phyloP scores from a whole-genome alignment of 92 coral and sea anemone genomes.

The Paramuricea clavata region DNA sequence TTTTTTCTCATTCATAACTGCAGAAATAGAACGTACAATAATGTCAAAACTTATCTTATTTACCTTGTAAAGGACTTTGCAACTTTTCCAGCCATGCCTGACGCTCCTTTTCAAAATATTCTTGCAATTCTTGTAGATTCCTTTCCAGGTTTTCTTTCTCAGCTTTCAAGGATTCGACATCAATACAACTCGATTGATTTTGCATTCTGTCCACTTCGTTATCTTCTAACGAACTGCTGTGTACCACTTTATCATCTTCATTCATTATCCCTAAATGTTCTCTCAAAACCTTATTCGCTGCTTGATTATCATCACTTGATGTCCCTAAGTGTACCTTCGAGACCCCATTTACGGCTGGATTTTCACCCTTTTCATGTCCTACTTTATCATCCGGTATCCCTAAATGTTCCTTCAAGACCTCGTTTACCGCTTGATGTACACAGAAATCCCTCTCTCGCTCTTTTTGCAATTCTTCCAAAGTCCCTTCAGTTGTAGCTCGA shows the following conservation, averaged over 20 bases:
- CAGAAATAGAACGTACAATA: slow-evolving; percentile 37
- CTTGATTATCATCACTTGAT: not conserved
- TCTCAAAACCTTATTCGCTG: not conserved
- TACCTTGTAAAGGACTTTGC: slow-evolving; percentile 61
- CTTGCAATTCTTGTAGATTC: slow-evolving; percentile 67
- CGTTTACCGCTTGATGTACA: slow-evolving; percentile 16
- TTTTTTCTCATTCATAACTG: too few species aligned
- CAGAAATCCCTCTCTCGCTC: slow-evolving; percentile 16
- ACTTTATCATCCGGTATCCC: slow-evolving; percentile 1
- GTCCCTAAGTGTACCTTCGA: slow-evolving; percentile 23
- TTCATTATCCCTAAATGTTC: slow-evolving; percentile 3
- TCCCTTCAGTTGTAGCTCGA: slow-evolving; percentile 3
- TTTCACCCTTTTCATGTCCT: not conserved
- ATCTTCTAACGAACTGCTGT: not conserved
- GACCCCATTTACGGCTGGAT: not conserved
- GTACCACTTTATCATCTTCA: slow-evolving; percentile 1
- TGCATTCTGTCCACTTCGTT: slow-evolving; percentile 53
- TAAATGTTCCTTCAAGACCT: slow-evolving; percentile 28
- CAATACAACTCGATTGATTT: slow-evolving; percentile 69
- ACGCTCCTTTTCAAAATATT: slow-evolving; percentile 61
- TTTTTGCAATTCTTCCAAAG: slow-evolving; percentile 30
- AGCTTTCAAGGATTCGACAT: slow-evolving; percentile 63
- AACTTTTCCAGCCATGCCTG: slow-evolving; percentile 72
- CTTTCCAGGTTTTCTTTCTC: slow-evolving; percentile 79
- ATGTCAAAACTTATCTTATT: slow-evolving; percentile 63